phyloP scores from a whole-genome alignment of 1,140 invertebrate species.

The Lasioglossum albipes region DNA sequence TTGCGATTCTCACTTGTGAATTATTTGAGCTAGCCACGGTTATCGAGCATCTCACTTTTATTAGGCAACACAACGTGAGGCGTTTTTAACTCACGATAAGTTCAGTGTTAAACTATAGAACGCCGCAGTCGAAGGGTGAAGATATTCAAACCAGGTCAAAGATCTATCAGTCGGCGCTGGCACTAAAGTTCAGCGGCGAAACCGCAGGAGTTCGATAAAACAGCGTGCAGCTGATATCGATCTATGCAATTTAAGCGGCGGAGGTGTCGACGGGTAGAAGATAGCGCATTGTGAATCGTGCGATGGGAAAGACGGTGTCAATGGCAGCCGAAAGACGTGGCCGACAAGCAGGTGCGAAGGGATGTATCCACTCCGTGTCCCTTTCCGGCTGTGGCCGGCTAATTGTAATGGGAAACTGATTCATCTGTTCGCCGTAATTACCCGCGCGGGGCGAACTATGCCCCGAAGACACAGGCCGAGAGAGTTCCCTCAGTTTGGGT shows the following conservation, averaged over 20 bases:
- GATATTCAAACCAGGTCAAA: not conserved
- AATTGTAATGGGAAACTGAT: constrained; percentile 63
- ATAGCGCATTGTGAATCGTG: constrained; percentile 24
- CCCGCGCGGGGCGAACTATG: constrained; percentile 9
- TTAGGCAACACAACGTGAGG: too few species aligned
- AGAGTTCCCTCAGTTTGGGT: not conserved
- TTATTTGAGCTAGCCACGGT: too few species aligned
- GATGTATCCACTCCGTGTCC: constrained; percentile 46
- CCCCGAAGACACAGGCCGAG: not conserved
- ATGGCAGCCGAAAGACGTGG: constrained; percentile 28
- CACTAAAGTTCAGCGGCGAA: not conserved
- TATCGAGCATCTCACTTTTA: too few species aligned
- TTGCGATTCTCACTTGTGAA: too few species aligned
- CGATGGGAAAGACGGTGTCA: constrained; percentile 42
- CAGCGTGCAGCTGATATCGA: constrained; percentile 3
- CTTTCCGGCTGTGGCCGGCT: constrained; percentile 52
- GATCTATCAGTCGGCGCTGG: not conserved
- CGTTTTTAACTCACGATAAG: too few species aligned
- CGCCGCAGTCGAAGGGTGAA: not conserved
- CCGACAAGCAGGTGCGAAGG: constrained; percentile 11
- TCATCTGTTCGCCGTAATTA: constrained; percentile 60
- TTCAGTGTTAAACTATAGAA: too few species aligned
- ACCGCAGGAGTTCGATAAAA: not conserved
- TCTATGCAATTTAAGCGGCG: not conserved
- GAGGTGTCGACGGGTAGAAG: constrained; percentile 8